A percentile compares a stretch with the other conserved stretches of the same genome.
These are phyloP conservation scores for Hypomecis atomaria DNA, from an alignment of 2,888 invertebrate genomes.

Conservation along the genomic window DNA sequence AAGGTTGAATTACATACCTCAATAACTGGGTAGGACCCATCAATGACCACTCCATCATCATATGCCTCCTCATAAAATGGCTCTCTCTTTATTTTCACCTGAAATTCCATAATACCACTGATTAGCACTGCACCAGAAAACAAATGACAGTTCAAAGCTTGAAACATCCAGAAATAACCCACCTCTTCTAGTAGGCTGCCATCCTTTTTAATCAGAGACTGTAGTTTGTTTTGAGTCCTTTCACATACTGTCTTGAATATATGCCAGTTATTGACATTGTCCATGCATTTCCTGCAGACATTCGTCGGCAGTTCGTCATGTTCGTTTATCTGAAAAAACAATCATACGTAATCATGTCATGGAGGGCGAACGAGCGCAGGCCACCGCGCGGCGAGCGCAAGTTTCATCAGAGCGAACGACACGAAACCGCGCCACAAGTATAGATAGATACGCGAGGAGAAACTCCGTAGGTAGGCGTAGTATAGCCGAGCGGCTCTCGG, in stretches of 20 bases:
- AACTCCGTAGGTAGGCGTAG: conserved; percentile 82
- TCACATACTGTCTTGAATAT: conserved; percentile 87
- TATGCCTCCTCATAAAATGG: conserved; percentile 82
- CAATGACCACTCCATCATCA: conserved; percentile 83
- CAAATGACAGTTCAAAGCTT: conserved; percentile 67
- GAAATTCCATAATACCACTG: conserved; percentile 66
- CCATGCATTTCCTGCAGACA: conserved; percentile 87
- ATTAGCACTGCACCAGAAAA: conserved; percentile 54
- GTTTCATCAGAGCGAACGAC: conserved; percentile 77
- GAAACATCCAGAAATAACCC: conserved; percentile 66
- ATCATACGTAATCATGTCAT: conserved; percentile 75
- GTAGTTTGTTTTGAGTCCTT: conserved; percentile 87
- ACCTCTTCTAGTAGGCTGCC: conserved; percentile 83
- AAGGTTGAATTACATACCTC: conserved; percentile 68
- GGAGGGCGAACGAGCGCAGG: conserved; percentile 71
- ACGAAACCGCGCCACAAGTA: conserved; percentile 78
- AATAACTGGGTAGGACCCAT: conserved; percentile 75
- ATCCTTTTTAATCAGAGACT: conserved; percentile 83
- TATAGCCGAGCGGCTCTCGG: conserved; percentile 65
- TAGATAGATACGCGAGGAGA: conserved; percentile 79
- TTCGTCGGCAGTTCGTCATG: conserved; percentile 87
- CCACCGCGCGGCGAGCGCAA: conserved; percentile 55
- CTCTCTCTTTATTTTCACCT: conserved; percentile 85
- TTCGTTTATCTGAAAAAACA: conserved; percentile 85
- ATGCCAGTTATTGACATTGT: conserved; percentile 88